These are phyloP conservation scores for Tinamus major DNA, from an alignment of 2,797 vertebrate genomes.

Conservation along the genomic window DNA sequence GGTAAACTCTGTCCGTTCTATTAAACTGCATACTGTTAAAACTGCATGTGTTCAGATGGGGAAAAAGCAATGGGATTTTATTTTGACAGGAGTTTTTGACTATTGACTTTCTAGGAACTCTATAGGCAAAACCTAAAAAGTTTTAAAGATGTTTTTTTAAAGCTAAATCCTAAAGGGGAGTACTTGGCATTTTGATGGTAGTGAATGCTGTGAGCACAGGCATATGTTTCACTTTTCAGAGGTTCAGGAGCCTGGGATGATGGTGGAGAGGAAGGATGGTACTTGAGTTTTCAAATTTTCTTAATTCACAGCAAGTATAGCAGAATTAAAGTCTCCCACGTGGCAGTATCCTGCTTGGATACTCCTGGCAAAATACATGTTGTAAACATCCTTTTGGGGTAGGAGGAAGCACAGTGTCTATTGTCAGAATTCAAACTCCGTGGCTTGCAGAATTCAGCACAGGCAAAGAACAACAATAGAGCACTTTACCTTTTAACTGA, in stretches of 20 bases:
- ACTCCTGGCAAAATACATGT: neutral
- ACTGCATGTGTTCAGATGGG: rapidly evolving
- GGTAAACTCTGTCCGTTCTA: slow-evolving; percentile 72
- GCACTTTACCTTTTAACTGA: too few species aligned
- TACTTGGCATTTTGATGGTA: neutral
- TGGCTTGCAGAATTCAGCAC: too few species aligned
- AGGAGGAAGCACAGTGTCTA: too few species aligned
- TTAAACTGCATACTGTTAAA: neutral
- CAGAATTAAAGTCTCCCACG: neutral
- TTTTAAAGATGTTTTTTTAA: neutral
- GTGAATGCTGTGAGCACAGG: neutral
- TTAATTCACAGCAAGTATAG: neutral
- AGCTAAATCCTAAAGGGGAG: neutral
- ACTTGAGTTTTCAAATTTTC: neutral
- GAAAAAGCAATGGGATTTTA: neutral
- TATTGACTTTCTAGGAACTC: neutral
- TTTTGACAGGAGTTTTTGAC: neutral
- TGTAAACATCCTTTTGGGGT: neutral
- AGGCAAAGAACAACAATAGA: too few species aligned
- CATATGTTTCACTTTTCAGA: neutral
- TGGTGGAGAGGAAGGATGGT: neutral
- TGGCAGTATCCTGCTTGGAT: neutral
- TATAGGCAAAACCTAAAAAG: neutral
- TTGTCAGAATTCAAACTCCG: too few species aligned
- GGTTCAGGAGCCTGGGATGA: neutral